Percentiles rank a stretch among this genome's conserved stretches.
phyloP scores from a whole-genome alignment of 2,888 invertebrate genomes.

The Notodonta dromedarius region DNA sequence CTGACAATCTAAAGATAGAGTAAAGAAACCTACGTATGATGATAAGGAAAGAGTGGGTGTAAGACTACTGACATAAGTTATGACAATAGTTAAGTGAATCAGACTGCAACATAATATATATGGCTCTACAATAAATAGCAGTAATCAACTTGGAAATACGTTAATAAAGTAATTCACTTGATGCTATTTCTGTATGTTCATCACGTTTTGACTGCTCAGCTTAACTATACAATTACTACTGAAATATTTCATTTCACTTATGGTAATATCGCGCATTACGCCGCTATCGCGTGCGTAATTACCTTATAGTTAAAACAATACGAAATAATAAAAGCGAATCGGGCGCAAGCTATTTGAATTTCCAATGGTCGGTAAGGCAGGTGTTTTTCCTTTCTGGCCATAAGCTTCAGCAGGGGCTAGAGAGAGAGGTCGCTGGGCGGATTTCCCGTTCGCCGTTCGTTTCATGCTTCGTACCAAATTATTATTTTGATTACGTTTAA shows the following conservation, averaged over 20 bases:
- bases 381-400: slow-evolving; percentile 59
- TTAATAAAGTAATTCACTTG: slow-evolving; percentile 46
- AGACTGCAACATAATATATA: background rate
- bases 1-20: too few species aligned
- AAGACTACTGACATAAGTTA: too few species aligned
- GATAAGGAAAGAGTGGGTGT: too few species aligned
- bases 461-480: slow-evolving; percentile 69
- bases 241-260: slow-evolving; percentile 74
- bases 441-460: slow-evolving; percentile 51
- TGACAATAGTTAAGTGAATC: background rate
- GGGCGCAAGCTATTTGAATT: slow-evolving; percentile 75
- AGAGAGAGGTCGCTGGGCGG: slow-evolving; percentile 54
- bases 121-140: background rate
- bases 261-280: slow-evolving; percentile 74
- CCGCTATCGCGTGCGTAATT: slow-evolving; percentile 72
- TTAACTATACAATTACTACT: slow-evolving; percentile 64
- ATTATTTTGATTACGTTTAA: slow-evolving; percentile 84
- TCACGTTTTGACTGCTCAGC: slow-evolving; percentile 53
- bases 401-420: slow-evolving; percentile 46
- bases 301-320: slow-evolving; percentile 68
- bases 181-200: slow-evolving; percentile 48
- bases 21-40: too few species aligned
- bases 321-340: slow-evolving; percentile 76
- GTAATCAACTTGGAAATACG: slow-evolving; percentile 3
- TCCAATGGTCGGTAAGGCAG: slow-evolving; percentile 54